Conservation (phyloP, 2,797 vertebrate genomes). For the Megaceryle alcyon region DNA sequence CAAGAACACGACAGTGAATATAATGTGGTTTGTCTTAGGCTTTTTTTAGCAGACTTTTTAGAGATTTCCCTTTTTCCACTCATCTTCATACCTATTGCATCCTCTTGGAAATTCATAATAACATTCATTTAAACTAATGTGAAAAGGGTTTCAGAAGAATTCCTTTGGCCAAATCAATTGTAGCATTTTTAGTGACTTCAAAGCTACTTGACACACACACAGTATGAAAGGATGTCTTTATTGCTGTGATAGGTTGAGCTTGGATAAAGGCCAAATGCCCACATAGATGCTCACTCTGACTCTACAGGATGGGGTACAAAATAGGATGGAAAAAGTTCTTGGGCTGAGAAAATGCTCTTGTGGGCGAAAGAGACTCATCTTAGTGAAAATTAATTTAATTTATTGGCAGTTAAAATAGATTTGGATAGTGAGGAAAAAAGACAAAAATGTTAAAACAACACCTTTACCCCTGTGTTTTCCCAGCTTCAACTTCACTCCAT, state of each 20-base stretch:
- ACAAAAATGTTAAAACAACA: rapidly evolving
- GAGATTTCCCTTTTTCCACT: neutral
- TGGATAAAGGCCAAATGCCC: neutral
- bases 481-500: neutral
- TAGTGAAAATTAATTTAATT: neutral
- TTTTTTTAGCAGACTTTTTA: constrained; percentile 43
- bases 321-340: neutral
- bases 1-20: neutral
- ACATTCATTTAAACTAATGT: neutral
- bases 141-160: neutral
- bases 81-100: neutral
- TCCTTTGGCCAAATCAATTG: neutral
- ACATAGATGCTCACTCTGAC: neutral
- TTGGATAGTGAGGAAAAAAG: neutral
- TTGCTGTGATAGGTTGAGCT: neutral
- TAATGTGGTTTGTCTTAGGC: constrained; percentile 14
- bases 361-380: neutral
- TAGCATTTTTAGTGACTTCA: neutral
- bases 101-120: neutral
- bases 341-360: neutral
- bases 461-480: neutral
- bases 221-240: neutral
- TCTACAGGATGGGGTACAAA: neutral
- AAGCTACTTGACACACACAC: neutral
- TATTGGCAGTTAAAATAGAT: neutral